phyloP scores from a whole-genome alignment of 2,113 vertebrate genomes.

The Lutjanus erythropterus region DNA sequence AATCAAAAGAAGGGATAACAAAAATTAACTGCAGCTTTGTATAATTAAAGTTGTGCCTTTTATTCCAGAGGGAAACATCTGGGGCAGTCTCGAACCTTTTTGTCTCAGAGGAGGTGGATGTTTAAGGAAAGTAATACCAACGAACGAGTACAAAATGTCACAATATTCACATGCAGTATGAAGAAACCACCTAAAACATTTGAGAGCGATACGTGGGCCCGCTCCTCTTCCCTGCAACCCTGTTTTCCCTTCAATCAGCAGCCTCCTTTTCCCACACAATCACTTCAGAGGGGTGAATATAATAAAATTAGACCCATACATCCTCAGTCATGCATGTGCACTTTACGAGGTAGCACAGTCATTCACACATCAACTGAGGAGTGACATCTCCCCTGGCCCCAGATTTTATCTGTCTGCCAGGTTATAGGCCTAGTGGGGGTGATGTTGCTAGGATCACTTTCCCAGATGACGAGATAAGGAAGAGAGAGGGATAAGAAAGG shows the following conservation, averaged over 20 bases:
- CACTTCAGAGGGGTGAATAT: conserved; percentile 68
- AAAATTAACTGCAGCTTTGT: background rate
- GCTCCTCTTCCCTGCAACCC: conserved; percentile 9
- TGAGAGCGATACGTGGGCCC: background rate
- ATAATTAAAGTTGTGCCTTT: background rate
- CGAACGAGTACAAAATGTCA: conserved; percentile 26
- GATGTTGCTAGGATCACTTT: conserved; percentile 54
- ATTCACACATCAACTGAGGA: conserved; percentile 73
- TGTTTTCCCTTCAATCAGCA: conserved; percentile 73
- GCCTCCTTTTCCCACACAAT: conserved; percentile 29
- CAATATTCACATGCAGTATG: conserved; percentile 27
- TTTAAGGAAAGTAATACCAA: conserved; percentile 34
- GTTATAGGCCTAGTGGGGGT: conserved; percentile 49
- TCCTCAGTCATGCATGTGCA: conserved; percentile 73
- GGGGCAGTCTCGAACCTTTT: background rate
- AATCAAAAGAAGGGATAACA: background rate
- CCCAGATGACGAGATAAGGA: conserved; percentile 72
- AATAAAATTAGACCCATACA: conserved; percentile 80
- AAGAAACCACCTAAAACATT: conserved; percentile 34
- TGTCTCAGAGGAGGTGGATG: conserved; percentile 1
- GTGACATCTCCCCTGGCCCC: conserved; percentile 58
- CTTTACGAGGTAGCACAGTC: conserved; percentile 68
- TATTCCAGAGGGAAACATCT: conserved; percentile 5
- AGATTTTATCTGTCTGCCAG: conserved; percentile 73
- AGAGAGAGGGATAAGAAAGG: conserved; percentile 40